These are phyloP conservation scores for Phylloscopus whistleri DNA, from an alignment of 2,113 vertebrate genomes.

Conservation along the genomic window DNA sequence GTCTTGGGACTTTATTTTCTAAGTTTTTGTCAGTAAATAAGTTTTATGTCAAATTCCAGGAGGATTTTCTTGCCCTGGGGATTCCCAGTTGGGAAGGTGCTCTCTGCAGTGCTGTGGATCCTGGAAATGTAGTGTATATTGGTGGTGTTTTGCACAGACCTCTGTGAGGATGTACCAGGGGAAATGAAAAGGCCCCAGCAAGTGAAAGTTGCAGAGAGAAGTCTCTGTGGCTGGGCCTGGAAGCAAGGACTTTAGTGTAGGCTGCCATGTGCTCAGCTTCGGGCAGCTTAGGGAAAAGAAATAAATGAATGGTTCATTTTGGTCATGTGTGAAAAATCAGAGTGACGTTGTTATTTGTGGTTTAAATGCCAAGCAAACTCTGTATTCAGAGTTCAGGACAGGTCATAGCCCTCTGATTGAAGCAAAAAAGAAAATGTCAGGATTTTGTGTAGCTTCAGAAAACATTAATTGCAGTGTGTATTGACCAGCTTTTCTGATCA, in stretches of 20 bases:
- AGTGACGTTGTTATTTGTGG: background rate
- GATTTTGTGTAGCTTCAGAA: background rate
- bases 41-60: background rate
- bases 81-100: background rate
- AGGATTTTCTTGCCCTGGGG: background rate
- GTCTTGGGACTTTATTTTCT: background rate
- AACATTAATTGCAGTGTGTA: background rate
- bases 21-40: background rate
- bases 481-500: background rate
- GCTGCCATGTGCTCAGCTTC: background rate
- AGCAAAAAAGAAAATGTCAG: background rate
- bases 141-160: background rate
- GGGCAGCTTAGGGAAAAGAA: background rate
- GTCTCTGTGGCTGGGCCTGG: background rate
- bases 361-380: background rate
- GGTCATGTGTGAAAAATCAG: background rate
- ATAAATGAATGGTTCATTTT: background rate
- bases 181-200: background rate
- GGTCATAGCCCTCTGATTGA: background rate
- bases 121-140: fast-evolving
- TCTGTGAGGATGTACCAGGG: background rate
- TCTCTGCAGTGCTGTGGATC: background rate
- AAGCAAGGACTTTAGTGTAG: background rate
- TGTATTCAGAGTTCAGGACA: background rate
- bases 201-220: background rate